A percentile compares a stretch with the other conserved stretches of the same genome.
These are phyloP conservation scores for Achatina immaculata DNA, from an alignment of 1,140 invertebrate genomes.

Conservation along the genomic window DNA sequence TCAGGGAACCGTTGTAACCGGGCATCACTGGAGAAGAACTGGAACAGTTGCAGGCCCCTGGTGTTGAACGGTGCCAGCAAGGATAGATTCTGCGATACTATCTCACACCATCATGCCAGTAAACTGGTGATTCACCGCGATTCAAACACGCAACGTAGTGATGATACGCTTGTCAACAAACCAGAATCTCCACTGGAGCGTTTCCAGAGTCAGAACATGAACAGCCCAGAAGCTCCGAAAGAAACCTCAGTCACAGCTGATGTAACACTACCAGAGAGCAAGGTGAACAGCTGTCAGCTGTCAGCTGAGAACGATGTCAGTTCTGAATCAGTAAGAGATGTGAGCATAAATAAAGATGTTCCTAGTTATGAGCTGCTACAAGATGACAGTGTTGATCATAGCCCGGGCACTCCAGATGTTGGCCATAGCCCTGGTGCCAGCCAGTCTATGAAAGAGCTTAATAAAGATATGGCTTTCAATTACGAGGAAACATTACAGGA, in stretches of 20 bases:
- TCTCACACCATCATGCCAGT: not conserved
- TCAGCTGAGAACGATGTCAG: not conserved
- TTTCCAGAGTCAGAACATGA: not conserved
- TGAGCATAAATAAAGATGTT: not conserved
- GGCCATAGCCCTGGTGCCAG: not conserved
- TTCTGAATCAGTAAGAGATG: not conserved
- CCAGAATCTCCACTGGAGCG: not conserved
- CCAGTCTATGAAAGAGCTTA: not conserved
- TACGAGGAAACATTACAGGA: not conserved
- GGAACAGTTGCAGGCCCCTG: not conserved
- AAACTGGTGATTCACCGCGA: not conserved
- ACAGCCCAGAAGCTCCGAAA: not conserved
- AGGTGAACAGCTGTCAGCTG: not conserved
- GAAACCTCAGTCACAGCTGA: no score
- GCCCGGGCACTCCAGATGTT: no score
- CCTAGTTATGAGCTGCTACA: not conserved
- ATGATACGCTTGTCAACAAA: not conserved
- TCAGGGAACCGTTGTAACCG: not conserved
- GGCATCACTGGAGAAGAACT: not conserved
- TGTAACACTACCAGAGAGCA: no score
- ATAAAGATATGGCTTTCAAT: not conserved
- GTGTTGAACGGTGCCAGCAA: not conserved
- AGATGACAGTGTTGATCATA: not conserved
- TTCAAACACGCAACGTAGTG: not conserved
- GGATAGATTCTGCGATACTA: not conserved